phyloP scores from a whole-genome alignment of 2,888 invertebrate genomes.

The Phortica okadai region DNA sequence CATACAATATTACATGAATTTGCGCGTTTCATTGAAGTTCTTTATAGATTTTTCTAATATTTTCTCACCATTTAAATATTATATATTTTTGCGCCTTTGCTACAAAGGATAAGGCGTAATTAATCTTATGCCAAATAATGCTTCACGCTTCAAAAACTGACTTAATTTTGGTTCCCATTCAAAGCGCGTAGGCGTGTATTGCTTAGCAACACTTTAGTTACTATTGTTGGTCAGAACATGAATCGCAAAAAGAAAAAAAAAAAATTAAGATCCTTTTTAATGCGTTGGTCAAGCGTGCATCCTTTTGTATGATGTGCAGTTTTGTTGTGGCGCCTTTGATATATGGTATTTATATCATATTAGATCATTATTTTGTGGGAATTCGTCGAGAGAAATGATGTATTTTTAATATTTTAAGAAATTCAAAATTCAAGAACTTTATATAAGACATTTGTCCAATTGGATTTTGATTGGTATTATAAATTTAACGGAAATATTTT shows the following conservation, averaged over 20 bases:
- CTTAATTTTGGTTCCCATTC: conserved; percentile 39
- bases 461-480: too few relatives aligned
- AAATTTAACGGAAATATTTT: too few relatives aligned
- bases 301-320: conserved; percentile 22
- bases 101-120: conserved; percentile 41
- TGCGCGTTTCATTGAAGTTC: neutral
- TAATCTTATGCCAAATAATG: conserved; percentile 42
- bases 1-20: conserved; percentile 23
- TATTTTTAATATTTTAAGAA: neutral
- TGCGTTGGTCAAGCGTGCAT: conserved; percentile 29
- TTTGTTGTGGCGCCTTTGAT: neutral
- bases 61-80: conserved; percentile 4
- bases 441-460: too few relatives aligned
- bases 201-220: neutral
- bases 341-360: neutral
- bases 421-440: too few relatives aligned
- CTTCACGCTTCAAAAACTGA: conserved; percentile 52
- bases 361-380: neutral
- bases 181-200: conserved; percentile 7
- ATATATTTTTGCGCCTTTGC: neutral
- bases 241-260: conserved; percentile 7
- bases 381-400: neutral
- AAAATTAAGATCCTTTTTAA: conserved; percentile 4
- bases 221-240: conserved; percentile 7
- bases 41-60: conserved; percentile 10